phyloP scores from a whole-genome alignment of 2,888 invertebrate species.

The Lithodes maja region DNA sequence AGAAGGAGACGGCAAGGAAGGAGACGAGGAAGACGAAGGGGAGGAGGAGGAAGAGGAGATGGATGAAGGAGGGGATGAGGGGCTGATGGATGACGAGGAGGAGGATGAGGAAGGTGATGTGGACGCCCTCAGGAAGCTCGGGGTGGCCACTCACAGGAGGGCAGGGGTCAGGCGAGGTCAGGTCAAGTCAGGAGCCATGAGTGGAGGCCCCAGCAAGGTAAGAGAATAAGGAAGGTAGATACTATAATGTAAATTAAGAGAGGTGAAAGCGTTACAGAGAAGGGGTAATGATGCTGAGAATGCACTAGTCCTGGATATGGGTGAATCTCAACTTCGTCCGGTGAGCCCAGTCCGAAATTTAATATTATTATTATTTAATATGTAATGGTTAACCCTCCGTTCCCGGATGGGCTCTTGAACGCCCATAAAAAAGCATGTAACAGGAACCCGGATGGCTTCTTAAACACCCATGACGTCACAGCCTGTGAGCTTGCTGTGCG shows the following conservation, averaged over 20 bases:
- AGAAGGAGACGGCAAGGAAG: constrained; percentile 2
- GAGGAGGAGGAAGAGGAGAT: constrained; percentile 26
- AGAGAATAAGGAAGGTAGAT: background rate
- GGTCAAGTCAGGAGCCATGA: constrained; percentile 56
- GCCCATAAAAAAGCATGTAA: too few species aligned
- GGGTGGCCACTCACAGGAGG: constrained; percentile 48
- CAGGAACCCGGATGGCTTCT: too few species aligned
- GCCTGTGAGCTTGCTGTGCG: too few species aligned
- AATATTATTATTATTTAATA: too few species aligned
- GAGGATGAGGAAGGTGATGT: constrained; percentile 28
- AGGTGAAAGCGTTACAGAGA: too few species aligned
- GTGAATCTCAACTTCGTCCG: too few species aligned
- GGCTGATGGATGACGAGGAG: constrained; percentile 8
- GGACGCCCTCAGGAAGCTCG: constrained; percentile 57
- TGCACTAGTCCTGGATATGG: too few species aligned
- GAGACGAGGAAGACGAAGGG: constrained; percentile 20
- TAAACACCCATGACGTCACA: too few species aligned
- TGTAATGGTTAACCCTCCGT: too few species aligned
- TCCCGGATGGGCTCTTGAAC: too few species aligned
- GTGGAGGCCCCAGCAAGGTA: constrained; percentile 61
- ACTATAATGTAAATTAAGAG: background rate
- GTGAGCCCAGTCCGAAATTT: too few species aligned
- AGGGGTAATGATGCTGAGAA: too few species aligned
- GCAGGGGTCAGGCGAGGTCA: constrained; percentile 53
- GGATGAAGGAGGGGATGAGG: constrained; percentile 8